These are phyloP conservation scores for Drosophila testacea DNA, from an alignment of 2,888 invertebrate genomes.

Conservation along the genomic window DNA sequence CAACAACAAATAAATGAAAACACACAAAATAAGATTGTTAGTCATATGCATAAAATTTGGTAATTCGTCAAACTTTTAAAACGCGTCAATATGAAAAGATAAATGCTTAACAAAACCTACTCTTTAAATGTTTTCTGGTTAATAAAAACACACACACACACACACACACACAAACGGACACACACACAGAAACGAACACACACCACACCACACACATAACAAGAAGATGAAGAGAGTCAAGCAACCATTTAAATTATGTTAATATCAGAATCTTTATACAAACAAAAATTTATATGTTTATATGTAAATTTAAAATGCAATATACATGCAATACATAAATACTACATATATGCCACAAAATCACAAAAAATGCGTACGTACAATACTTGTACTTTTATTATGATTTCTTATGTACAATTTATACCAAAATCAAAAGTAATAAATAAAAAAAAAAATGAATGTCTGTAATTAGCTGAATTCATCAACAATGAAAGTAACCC, in stretches of 20 bases:
- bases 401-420: conserved; percentile 65
- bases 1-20: background rate
- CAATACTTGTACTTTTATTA: conserved; percentile 66
- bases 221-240: background rate
- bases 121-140: conserved; percentile 49
- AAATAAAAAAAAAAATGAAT: conserved; percentile 61
- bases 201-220: no score
- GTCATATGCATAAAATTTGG: conserved; percentile 33
- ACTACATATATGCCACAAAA: conserved; percentile 40
- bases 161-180: no score
- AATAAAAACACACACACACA: conserved; percentile 29
- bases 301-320: conserved; percentile 45
- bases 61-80: conserved; percentile 23
- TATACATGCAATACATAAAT: conserved; percentile 53
- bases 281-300: conserved; percentile 62
- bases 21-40: conserved; percentile 29
- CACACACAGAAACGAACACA: no score
- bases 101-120: conserved; percentile 37
- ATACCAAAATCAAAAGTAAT: conserved; percentile 65
- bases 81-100: conserved; percentile 24
- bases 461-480: conserved; percentile 73
- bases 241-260: conserved; percentile 50
- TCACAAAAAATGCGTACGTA: conserved; percentile 42
- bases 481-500: conserved; percentile 59
- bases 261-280: conserved; percentile 57